Percentiles rank a stretch among this genome's conserved stretches.
phyloP scores from a whole-genome alignment of 2,797 vertebrate species.

The Crypturellus tataupa region DNA sequence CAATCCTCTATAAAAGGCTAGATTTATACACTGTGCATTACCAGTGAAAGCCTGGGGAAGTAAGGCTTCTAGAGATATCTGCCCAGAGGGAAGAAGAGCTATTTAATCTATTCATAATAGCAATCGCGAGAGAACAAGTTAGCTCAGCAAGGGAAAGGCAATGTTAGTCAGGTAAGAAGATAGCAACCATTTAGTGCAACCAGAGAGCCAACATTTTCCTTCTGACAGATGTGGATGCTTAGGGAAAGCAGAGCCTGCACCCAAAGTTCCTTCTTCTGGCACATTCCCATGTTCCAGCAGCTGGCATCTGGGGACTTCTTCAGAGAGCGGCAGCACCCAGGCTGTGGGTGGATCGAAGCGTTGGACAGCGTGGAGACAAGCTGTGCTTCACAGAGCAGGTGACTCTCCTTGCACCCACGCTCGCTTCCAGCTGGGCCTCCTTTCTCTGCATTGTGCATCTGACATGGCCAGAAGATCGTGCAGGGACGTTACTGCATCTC shows the following conservation, averaged over 20 bases:
- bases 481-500: neutral
- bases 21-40: neutral
- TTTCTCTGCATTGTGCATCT: neutral
- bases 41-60: neutral
- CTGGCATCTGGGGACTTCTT: neutral
- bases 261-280: neutral
- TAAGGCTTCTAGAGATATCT: neutral
- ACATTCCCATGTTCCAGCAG: neutral
- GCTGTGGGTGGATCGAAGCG: neutral
- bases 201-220: neutral
- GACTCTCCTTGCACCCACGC: rapidly evolving
- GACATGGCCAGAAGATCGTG: neutral
- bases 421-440: rapidly evolving
- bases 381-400: rapidly evolving
- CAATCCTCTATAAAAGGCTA: neutral
- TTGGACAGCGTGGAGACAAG: rapidly evolving
- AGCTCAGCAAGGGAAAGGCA: neutral
- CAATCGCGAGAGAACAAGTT: neutral
- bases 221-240: neutral
- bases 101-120: neutral
- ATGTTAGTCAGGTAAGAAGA: neutral
- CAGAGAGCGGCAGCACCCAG: neutral
- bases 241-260: neutral
- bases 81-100: neutral
- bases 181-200: neutral